Conservation (phyloP, 2,888 invertebrate species). For the Molorchus minor region DNA sequence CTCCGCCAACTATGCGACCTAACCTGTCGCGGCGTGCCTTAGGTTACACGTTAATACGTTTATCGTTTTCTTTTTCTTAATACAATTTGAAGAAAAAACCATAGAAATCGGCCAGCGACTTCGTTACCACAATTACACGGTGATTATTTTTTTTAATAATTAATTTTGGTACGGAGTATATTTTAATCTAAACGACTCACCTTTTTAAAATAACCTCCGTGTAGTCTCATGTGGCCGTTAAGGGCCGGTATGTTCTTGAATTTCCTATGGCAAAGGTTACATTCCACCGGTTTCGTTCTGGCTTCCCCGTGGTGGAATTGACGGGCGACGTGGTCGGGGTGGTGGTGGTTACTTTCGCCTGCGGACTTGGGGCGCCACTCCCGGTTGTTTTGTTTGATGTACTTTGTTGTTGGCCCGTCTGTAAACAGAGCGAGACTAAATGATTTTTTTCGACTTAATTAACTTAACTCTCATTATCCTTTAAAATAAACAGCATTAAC, state of each 20-base stretch:
- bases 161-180: too few relatives aligned
- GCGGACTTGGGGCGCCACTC: constrained; percentile 54
- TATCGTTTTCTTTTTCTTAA: too few relatives aligned
- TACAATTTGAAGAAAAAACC: too few relatives aligned
- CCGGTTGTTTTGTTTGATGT: constrained; percentile 50
- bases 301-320: constrained; percentile 59
- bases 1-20: too few relatives aligned
- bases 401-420: constrained; percentile 50
- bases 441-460: constrained; percentile 37
- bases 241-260: constrained; percentile 98
- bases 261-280: constrained; percentile 92
- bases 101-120: too few relatives aligned
- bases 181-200: too few relatives aligned
- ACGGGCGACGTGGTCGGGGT: constrained; percentile 55
- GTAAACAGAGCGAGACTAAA: constrained; percentile 37
- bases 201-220: constrained; percentile 97
- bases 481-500: constrained; percentile 30
- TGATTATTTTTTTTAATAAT: too few relatives aligned
- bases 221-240: constrained; percentile 97
- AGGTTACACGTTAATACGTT: too few relatives aligned
- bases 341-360: constrained; percentile 57
- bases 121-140: too few relatives aligned
- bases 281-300: constrained; percentile 89
- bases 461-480: constrained; percentile 27
- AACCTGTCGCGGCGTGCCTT: too few relatives aligned